Conservation (phyloP, 2,113 vertebrate species). For the Gila orcuttii region DNA sequence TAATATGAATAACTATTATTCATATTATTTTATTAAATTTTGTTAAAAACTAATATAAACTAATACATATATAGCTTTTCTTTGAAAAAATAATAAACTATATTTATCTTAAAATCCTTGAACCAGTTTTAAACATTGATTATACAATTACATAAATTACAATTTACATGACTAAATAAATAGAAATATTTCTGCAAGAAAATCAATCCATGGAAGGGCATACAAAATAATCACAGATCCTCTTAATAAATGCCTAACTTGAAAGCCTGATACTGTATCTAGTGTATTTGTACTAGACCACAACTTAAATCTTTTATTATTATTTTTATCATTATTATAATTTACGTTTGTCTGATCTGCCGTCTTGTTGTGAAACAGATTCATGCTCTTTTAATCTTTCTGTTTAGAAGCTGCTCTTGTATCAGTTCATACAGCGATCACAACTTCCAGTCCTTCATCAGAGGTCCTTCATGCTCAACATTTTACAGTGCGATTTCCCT, state of each 20-base stretch:
- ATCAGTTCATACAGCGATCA: not conserved
- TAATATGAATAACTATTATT: no score
- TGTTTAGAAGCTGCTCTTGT: not conserved
- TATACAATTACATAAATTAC: not conserved
- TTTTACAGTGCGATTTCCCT: conserved; percentile 18
- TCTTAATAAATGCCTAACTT: not conserved
- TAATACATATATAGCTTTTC: no score
- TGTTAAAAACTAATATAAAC: no score
- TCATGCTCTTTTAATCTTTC: not conserved
- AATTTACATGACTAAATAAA: not conserved
- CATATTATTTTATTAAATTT: no score
- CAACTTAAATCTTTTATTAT: not conserved
- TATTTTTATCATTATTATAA: not conserved
- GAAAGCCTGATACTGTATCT: not conserved
- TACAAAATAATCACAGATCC: not conserved
- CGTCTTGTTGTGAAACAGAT: not conserved
- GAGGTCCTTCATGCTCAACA: conserved; percentile 35
- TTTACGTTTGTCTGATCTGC: not conserved
- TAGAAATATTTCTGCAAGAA: not conserved
- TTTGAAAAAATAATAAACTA: no score
- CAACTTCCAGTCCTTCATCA: conserved; percentile 21
- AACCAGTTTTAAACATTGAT: not conserved
- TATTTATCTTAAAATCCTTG: not conserved
- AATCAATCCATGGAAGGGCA: not conserved
- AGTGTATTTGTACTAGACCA: not conserved